Evolutionary conservation across 2,797 vertebrate species (phyloP).

Genomic region (Xenops minutus): DNA sequence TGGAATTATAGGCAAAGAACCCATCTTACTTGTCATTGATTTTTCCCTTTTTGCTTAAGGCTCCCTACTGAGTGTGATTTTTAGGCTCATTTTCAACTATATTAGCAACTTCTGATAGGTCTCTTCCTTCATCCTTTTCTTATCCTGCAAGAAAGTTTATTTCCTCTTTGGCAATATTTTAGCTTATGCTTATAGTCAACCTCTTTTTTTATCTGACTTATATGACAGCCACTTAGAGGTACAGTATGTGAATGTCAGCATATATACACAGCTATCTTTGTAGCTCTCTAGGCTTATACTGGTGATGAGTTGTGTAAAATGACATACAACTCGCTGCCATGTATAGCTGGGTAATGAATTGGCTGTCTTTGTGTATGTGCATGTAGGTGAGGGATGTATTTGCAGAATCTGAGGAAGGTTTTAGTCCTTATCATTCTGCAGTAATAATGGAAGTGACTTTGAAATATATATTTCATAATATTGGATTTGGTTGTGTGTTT

Average conservation of each 20-base stretch:
- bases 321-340: not conserved
- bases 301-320: conserved; percentile 16
- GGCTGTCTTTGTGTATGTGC: not conserved
- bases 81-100: conserved; percentile 19
- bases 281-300: not conserved
- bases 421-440: not conserved
- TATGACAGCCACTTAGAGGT: not conserved
- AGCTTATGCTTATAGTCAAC: not conserved
- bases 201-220: not conserved
- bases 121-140: conserved; percentile 7
- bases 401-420: not conserved
- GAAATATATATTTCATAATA: not conserved
- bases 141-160: not conserved
- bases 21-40: conserved; percentile 53
- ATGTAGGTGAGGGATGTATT: not conserved
- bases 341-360: not conserved
- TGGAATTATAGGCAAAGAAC: conserved; percentile 39
- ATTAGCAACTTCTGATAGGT: conserved; percentile 5
- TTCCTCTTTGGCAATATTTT: conserved; percentile 34
- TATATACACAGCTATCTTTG: not conserved
- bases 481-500: not conserved
- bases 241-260: not conserved
- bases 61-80: conserved; percentile 35
- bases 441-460: not conserved
- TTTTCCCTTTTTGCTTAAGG: conserved; percentile 46